Percentiles rank a stretch among this genome's conserved stretches.
Conservation (phyloP, 2,888 invertebrate species). For the Erebia aethiops region DNA sequence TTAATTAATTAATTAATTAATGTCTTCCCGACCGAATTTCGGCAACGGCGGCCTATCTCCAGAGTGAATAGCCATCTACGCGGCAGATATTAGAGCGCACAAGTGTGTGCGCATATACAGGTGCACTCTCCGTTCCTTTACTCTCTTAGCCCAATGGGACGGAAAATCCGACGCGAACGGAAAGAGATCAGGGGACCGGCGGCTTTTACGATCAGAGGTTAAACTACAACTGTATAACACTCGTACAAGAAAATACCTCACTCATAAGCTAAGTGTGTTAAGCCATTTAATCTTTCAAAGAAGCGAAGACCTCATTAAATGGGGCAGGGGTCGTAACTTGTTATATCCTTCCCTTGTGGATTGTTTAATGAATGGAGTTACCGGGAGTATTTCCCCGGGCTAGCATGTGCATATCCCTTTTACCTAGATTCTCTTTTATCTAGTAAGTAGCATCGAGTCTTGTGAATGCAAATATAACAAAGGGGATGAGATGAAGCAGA, state of each 20-base stretch:
- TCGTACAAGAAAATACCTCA: constrained; percentile 5
- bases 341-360: constrained; percentile 25
- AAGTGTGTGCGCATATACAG: no score
- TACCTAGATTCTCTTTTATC: constrained; percentile 34
- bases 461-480: constrained; percentile 31
- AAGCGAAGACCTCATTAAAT: constrained; percentile 25
- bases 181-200: no score
- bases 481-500: constrained; percentile 30
- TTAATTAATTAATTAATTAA: no score
- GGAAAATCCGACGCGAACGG: no score
- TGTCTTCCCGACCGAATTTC: no score
- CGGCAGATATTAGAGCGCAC: no score
- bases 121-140: no score
- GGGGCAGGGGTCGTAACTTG: constrained; percentile 25
- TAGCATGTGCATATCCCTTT: constrained; percentile 30
- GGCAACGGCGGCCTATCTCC: no score
- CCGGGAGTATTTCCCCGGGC: constrained; percentile 21
- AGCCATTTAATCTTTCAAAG: constrained; percentile 24
- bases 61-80: no score
- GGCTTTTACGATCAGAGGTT: no score
- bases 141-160: no score
- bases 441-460: constrained; percentile 29
- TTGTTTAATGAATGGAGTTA: constrained; percentile 31
- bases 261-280: constrained; percentile 18
- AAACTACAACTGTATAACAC: neutral